Base-by-base conservation (phyloP, 2,113 vertebrate genomes). In the Empidonax traillii region DNA sequence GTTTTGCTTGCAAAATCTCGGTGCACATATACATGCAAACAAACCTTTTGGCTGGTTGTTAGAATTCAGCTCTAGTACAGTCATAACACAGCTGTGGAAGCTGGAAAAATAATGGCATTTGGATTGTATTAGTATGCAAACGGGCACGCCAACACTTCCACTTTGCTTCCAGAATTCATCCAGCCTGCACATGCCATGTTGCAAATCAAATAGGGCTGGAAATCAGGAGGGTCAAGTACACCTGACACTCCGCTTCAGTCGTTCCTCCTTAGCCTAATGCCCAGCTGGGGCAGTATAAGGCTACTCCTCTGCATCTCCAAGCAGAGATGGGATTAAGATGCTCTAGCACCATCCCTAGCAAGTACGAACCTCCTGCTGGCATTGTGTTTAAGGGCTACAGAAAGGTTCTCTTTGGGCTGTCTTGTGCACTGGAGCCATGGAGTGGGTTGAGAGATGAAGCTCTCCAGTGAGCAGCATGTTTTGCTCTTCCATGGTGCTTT, bases 61-160 rank as follows among this genome's bases (percentile, higher is more conserved):
- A 97, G 94, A 97, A 97, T 97, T 96, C 93, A 95, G 87, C 93
- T 96, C 97, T 85, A 94, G 94, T 95, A 96, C 69, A 95, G 89
- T 91, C 97, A 96, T 95, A 97, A 97, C 90, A 94, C 96, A 96
- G 96, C 94, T 97, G 95, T 94, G 91, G 96, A 95, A 97, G 94
- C 95, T 92, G 91, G 94, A 88, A 93, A 97, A 97, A 97, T 94
- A 97, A 96, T 85, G 90, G 90, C 85, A 94, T 96, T 97, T 1
- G 30, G 87, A 56, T 69, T 86, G 73, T 90, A 93, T 97, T 97
- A 96, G 95, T 94, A 97, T 97, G 95, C 95, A 96, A 97, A 96
- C 4, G 2, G 91, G 89, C 63, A 91, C 55, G 73, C 76, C 92
- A 96, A 56, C 90, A 74, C 69, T 96, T 80, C 87, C 89, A 94